Evolutionary conservation across 2,888 invertebrate genomes (phyloP), one percentile per base, ranked within the genome.

Genomic region (Melinaea marsaeus): DNA sequence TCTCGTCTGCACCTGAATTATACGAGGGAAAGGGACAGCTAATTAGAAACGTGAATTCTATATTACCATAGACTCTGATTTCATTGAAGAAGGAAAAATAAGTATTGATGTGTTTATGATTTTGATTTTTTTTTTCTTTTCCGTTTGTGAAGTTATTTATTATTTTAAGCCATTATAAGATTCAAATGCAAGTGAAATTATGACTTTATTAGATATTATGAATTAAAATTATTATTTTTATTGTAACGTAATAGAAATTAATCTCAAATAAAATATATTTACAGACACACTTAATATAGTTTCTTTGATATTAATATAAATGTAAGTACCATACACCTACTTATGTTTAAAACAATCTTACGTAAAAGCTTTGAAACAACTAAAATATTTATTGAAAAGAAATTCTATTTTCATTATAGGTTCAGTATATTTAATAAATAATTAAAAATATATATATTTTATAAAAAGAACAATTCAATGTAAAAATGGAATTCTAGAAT

Each of bases 41-140:
- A 69, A 62, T 63, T 61, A 70, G 75, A 77, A 78, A 80, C 80
- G 77, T 79, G 75, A 79, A 74, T 73, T 70, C 69, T 68, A 72
- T 75, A 71, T 74, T 77, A 75, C 63, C 65, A 62, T 64, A 58
- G 64, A 64, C 57, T 64, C 58, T 46, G 54, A 60, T 69, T 70
- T 69, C 64, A 66, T 66, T 66, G 66, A 64, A 65, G 58, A 42
- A 51, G 32, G 51, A 51, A 51, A 51, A 51, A 51, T 51, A 51
- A 51, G 51, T 51, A 51, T 51, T 51, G 51, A 51, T 51, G 11
- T 51, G 48, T 48, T 48, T 48, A 48, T 48, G 48, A 22, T 51
- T 51, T 32, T 32, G 42, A 51, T 51, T 51, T 32, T 51, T 32
- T 51, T 32, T 51, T 51, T 48, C 3, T 13, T 22, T 51, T 51